Conservation (phyloP, 2,113 vertebrate species). For the Girardinichthys multiradiatus region DNA sequence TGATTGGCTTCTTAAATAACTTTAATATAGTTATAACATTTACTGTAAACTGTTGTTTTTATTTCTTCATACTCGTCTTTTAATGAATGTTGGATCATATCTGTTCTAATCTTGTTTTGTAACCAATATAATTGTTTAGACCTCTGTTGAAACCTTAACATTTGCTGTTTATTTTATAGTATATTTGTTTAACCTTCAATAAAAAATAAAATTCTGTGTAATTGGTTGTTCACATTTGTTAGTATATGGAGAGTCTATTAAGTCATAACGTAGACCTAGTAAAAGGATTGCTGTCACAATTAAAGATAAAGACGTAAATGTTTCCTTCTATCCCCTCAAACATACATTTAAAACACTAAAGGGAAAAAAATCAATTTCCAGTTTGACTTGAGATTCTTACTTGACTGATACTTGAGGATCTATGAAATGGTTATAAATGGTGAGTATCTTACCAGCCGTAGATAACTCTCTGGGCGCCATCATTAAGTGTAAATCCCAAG, state of each 20-base stretch:
- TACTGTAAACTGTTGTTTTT: conserved; percentile 5
- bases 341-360: too few relatives aligned
- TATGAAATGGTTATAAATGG: too few relatives aligned
- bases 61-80: conserved; percentile 9
- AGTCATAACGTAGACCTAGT: too few relatives aligned
- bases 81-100: background rate
- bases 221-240: background rate
- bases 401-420: too few relatives aligned
- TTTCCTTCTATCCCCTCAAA: too few relatives aligned
- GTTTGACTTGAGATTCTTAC: too few relatives aligned
- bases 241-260: background rate
- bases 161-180: background rate
- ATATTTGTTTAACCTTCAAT: background rate
- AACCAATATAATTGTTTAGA: background rate
- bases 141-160: background rate
- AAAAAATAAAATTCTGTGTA: background rate
- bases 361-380: too few relatives aligned
- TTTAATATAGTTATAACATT: conserved; percentile 3
- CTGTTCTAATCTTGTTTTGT: background rate
- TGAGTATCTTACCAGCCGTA: too few relatives aligned
- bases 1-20: background rate
- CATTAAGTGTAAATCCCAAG: too few relatives aligned
- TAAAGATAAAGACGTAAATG: too few relatives aligned
- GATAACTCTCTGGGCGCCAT: too few relatives aligned
- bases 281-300: too few relatives aligned